Evolutionary conservation across 2,888 invertebrate genomes (phyloP).

Genomic region (Stegana nigrithorax): DNA sequence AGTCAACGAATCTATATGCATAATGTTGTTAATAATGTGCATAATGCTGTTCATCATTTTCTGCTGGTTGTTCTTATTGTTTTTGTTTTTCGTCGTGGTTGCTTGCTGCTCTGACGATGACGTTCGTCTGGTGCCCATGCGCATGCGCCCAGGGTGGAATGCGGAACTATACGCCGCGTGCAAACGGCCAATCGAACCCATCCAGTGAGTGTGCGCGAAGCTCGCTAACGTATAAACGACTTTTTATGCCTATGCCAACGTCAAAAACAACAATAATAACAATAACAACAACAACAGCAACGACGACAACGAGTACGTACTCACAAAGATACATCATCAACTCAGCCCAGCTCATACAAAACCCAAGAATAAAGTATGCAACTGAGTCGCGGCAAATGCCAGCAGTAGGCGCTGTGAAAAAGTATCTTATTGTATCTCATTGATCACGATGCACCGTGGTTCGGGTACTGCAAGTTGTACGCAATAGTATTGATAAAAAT

Average conservation of each 20-base stretch:
- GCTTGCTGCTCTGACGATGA: not conserved
- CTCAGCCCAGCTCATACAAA: not conserved
- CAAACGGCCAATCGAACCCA: no score
- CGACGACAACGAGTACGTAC: not conserved
- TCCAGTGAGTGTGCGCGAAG: no score
- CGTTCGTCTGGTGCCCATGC: not conserved
- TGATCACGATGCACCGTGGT: not conserved
- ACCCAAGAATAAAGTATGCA: not conserved
- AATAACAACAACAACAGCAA: not conserved
- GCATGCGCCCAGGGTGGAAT: constrained; percentile 6
- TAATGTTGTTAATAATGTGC: not conserved
- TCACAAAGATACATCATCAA: no score
- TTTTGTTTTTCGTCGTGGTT: not conserved
- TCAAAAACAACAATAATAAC: no score
- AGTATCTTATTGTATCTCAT: constrained; percentile 11
- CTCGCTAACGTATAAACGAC: no score
- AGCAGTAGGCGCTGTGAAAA: no score
- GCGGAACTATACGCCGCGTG: constrained; percentile 11
- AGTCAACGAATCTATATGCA: not conserved
- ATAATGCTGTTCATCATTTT: not conserved
- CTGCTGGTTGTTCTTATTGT: not conserved
- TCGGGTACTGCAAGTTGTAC: not conserved
- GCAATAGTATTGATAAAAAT: no score
- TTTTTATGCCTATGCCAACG: no score
- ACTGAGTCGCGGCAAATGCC: no score